A percentile compares a stretch with the other conserved stretches of the same genome.
Evolutionary conservation across 2,888 invertebrate species (phyloP).

Genomic region (Carabus problematicus): DNA sequence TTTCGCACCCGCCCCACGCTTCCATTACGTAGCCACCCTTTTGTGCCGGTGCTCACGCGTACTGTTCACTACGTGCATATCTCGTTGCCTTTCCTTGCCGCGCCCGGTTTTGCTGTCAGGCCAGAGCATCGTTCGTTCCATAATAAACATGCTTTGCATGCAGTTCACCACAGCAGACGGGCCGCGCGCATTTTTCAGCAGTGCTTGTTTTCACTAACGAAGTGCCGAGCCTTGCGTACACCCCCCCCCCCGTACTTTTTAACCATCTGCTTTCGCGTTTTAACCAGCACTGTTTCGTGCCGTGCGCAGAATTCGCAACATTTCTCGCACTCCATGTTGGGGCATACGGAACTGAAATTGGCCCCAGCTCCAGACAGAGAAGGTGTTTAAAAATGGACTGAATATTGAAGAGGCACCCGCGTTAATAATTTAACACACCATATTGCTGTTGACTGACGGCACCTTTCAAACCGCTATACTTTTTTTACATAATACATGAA

Average conservation of each 20-base stretch:
- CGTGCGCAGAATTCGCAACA: conserved; percentile 9
- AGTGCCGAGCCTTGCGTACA: conserved; percentile 31
- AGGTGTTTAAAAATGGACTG: background rate
- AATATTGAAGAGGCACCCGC: conserved; percentile 25
- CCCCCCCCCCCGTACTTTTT: background rate
- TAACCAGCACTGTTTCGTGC: conserved; percentile 4
- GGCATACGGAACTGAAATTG: too few species aligned
- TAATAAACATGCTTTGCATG: conserved; percentile 38
- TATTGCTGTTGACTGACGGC: background rate
- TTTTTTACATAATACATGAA: background rate
- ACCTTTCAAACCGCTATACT: conserved; percentile 14
- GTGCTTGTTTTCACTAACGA: conserved; percentile 40
- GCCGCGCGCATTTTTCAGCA: conserved; percentile 27
- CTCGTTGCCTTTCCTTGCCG: background rate
- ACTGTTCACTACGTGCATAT: background rate
- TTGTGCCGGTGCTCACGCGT: too few species aligned
- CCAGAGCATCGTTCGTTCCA: background rate
- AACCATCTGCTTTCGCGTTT: conserved; percentile 8
- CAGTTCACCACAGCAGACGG: conserved; percentile 21
- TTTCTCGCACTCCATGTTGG: too few species aligned
- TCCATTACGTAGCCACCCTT: too few species aligned
- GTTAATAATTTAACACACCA: conserved; percentile 21
- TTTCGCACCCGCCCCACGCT: background rate
- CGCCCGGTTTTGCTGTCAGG: too few species aligned
- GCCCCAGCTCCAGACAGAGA: too few species aligned